phyloP scores from a whole-genome alignment of 2,797 vertebrate species.

The Acanthurus tractus region DNA sequence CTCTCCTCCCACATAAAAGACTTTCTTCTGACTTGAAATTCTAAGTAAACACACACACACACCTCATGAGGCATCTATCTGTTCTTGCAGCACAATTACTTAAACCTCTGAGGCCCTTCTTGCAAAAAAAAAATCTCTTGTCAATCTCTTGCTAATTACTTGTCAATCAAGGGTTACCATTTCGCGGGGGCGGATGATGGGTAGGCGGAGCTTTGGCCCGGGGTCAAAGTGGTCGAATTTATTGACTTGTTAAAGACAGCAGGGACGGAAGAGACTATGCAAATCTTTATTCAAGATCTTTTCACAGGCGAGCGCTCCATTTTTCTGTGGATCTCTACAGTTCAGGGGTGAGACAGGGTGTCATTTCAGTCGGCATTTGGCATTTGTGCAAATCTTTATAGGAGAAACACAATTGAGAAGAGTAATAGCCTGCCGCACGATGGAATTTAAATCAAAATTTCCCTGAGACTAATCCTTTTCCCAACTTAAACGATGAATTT shows the following conservation, averaged over 20 bases:
- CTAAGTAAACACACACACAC: conserved; percentile 35
- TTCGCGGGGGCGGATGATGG: conserved; percentile 1
- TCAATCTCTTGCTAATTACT: conserved; percentile 68
- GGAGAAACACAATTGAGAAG: conserved; percentile 31
- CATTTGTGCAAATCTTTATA: conserved; percentile 40
- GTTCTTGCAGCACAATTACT: conserved; percentile 45
- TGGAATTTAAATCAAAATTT: conserved; percentile 55
- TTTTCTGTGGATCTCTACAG: conserved; percentile 26
- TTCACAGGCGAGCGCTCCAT: conserved; percentile 12
- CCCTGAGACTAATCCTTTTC: conserved; percentile 54
- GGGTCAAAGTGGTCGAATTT: conserved; percentile 25
- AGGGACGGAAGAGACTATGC: conserved; percentile 25
- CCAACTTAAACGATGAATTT: conserved; percentile 71
- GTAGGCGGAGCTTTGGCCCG: conserved; percentile 2
- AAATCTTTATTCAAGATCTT: conserved; percentile 31
- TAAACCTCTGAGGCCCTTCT: conserved; percentile 47
- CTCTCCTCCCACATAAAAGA: conserved; percentile 59
- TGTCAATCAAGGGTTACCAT: conserved; percentile 58
- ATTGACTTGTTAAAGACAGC: conserved; percentile 43
- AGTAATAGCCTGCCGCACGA: conserved; percentile 28
- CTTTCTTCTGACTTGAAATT: conserved; percentile 53
- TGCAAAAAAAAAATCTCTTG: conserved; percentile 43
- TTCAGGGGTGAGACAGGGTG: conserved; percentile 23
- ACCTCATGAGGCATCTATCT: conserved; percentile 34
- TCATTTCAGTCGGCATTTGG: conserved; percentile 25